A percentile compares a stretch with the other conserved stretches of the same genome.
Conservation (phyloP, 1,140 invertebrate species). For the Drosophila chauvacae region DNA sequence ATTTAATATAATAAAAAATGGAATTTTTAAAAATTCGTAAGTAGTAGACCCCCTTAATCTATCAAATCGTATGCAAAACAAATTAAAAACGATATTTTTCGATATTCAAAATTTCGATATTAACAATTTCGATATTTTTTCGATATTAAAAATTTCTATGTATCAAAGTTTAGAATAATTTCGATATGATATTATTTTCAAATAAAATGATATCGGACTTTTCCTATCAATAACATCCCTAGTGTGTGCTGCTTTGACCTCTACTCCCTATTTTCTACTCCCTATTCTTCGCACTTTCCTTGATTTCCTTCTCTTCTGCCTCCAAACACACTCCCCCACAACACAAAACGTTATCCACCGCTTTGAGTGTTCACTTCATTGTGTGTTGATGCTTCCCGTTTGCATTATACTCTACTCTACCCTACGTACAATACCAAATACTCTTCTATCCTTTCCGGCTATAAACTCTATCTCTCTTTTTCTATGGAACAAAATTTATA, state of each 20-base stretch:
- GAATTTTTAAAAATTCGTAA: too few relatives aligned
- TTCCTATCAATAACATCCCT: neutral
- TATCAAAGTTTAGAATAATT: too few relatives aligned
- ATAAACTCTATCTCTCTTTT: constrained; percentile 42
- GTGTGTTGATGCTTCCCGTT: constrained; percentile 68
- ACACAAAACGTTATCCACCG: constrained; percentile 41
- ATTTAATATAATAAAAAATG: too few relatives aligned
- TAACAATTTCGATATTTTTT: neutral
- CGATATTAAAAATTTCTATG: neutral
- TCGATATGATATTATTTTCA: neutral
- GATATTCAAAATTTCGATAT: neutral
- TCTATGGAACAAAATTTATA: constrained; percentile 33
- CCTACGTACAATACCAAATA: constrained; percentile 56
- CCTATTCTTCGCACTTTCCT: constrained; percentile 8
- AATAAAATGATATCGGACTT: neutral
- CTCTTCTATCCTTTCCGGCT: constrained; percentile 60
- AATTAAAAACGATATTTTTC: neutral
- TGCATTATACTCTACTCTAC: constrained; percentile 56
- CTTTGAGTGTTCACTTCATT: constrained; percentile 76
- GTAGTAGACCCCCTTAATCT: neutral
- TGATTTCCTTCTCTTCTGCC: constrained; percentile 5
- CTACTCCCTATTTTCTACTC: constrained; percentile 2
- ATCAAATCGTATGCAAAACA: neutral
- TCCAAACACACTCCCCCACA: constrained; percentile 7
- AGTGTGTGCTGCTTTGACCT: constrained; percentile 20